Base-by-base conservation (phyloP, 2,113 vertebrate genomes). In the Triplophysa siluroides region DNA sequence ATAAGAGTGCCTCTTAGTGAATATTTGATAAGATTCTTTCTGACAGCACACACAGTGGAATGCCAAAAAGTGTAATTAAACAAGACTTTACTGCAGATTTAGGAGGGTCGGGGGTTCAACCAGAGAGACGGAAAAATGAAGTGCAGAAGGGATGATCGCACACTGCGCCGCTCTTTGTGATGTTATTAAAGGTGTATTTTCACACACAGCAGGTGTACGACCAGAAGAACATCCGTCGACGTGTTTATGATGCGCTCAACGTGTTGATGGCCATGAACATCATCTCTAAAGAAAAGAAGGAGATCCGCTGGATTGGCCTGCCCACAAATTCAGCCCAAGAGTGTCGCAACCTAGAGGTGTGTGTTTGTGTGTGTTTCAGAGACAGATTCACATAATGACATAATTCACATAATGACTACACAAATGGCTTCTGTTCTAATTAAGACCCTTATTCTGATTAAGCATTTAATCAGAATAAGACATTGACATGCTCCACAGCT, bases 241-340 rank as follows among this genome's bases (percentile, higher is more conserved):
- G 95, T 86, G 94, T 96, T 81, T 96, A 96, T 0, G 95, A 96
- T 85, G 95, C 94, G 13, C 92, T 96, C 76, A 95, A 96, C 13
- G 94, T 96, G 61, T 88, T 96, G 62, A 96, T 96, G 95, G 94
- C 95, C 54, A 96, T 95, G 94, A 96, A 96, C 86, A 96, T 96
- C 2, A 96, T 96, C 89, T 96, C 95, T 73, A 96, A 96, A 87
- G 94, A 95, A 83, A 96, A 95, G 88, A 95, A 96, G 80, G 94
- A 95, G 89, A 95, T 96, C 79, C 92, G 93, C 24, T 95, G 95
- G 94, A 95, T 95, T 0, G 94, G 94, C 29, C 88, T 96, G 78
- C 95, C 95, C 64, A 95, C 94, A 64, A 95, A 96, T 80, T 95
- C 94, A 0, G 94, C 94, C 83, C 94, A 95, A 88, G 94, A 96